Evolutionary conservation across 2,888 invertebrate species (phyloP).

Genomic region (Euproctis similis): DNA sequence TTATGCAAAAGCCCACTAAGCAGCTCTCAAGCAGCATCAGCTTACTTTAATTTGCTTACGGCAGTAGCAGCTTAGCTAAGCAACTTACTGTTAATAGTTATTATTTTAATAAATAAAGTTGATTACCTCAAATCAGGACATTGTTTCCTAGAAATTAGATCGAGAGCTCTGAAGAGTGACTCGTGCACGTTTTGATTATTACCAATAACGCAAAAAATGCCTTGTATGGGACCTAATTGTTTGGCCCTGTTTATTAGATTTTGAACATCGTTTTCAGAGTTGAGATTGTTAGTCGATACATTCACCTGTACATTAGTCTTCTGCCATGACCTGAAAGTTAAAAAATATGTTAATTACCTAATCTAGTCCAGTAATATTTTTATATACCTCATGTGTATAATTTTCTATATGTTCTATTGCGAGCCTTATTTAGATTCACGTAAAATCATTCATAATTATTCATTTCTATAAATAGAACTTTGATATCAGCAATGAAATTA

Average conservation of each 20-base stretch:
- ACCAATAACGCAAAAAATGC: conserved; percentile 2
- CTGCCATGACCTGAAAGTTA: conserved; percentile 17
- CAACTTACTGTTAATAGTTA: neutral
- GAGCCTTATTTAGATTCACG: no score
- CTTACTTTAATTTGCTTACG: no score
- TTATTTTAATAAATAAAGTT: neutral
- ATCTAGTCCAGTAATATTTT: no score
- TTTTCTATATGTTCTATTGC: no score
- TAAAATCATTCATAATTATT: no score
- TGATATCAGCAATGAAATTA: no score
- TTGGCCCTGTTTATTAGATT: neutral
- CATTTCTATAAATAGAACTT: no score
- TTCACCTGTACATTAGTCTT: neutral
- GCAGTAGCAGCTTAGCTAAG: no score
- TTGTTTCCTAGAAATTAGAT: neutral
- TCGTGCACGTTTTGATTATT: neutral
- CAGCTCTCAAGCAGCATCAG: no score
- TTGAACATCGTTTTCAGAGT: conserved; percentile 1
- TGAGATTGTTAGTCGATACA: conserved; percentile 1
- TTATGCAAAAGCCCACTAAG: no score
- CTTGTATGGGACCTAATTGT: conserved; percentile 1
- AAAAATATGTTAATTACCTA: no score
- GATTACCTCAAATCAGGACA: conserved; percentile 2
- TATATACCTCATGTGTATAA: no score
- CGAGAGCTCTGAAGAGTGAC: neutral